phyloP scores from a whole-genome alignment of 2,113 vertebrate genomes.

The Gambusia holbrooki region DNA sequence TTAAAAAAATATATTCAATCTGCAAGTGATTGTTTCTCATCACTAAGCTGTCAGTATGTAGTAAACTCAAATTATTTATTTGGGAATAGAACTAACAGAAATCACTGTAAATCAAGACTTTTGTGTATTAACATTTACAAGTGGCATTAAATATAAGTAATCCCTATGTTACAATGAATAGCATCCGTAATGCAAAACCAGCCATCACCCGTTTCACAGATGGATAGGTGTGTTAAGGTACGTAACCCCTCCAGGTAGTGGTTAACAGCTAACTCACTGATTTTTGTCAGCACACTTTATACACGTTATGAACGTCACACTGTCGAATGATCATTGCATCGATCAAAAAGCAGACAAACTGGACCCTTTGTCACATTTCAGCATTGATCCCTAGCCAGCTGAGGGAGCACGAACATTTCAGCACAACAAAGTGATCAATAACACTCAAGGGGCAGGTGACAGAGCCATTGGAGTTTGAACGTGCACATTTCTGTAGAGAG shows the following conservation, averaged over 20 bases:
- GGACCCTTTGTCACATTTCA: constrained; percentile 34
- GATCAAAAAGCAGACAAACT: constrained; percentile 22
- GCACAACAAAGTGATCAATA: constrained; percentile 45
- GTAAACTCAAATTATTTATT: neutral
- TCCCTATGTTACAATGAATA: neutral
- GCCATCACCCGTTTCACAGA: neutral
- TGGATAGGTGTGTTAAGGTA: constrained; percentile 7
- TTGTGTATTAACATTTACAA: neutral
- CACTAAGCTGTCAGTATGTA: neutral
- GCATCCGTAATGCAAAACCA: neutral
- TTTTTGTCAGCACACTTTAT: constrained; percentile 32
- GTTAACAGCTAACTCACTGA: constrained; percentile 43
- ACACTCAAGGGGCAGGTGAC: constrained; percentile 21
- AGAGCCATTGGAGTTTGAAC: neutral
- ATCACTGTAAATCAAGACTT: neutral
- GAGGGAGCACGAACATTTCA: constrained; percentile 35
- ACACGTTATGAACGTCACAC: constrained; percentile 1
- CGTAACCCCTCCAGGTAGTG: neutral
- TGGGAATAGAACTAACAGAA: neutral
- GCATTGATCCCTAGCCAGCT: constrained; percentile 46
- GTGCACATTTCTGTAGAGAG: neutral
- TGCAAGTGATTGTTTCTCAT: neutral
- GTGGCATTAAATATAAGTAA: neutral
- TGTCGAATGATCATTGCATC: constrained; percentile 6
- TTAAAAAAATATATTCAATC: neutral